Percentiles rank a stretch among this genome's conserved stretches.
Conservation (phyloP, 2,113 vertebrate genomes). For the Cyanocitta stelleri region DNA sequence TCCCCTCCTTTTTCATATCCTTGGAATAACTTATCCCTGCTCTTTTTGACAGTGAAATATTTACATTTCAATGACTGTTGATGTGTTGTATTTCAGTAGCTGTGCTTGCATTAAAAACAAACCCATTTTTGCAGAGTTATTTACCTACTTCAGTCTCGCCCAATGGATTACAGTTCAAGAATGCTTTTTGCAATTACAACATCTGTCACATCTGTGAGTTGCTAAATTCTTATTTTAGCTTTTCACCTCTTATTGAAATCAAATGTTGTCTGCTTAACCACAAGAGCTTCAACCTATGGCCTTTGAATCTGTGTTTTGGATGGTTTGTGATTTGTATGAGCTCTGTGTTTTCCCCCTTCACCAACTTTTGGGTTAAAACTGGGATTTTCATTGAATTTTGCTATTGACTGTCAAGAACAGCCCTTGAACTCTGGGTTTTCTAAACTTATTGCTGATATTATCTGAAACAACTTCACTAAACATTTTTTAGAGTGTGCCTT, state of each 20-base stretch:
- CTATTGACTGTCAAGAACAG: not conserved
- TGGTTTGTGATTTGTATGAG: not conserved
- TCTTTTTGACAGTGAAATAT: not conserved
- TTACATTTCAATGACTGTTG: not conserved
- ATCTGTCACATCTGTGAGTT: constrained; percentile 83
- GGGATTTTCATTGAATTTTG: not conserved
- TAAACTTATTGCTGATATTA: not conserved
- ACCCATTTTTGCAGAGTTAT: constrained; percentile 75
- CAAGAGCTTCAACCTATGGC: not conserved
- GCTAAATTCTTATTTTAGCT: not conserved
- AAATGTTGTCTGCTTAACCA: not conserved
- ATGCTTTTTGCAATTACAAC: constrained; percentile 82
- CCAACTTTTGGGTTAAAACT: not conserved
- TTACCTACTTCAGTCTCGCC: constrained; percentile 83
- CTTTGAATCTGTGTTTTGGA: not conserved
- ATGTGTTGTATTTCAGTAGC: not conserved
- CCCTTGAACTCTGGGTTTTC: not conserved
- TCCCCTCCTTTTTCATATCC: not conserved
- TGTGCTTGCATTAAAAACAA: not conserved
- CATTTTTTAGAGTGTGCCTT: not conserved
- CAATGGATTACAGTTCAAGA: constrained; percentile 77
- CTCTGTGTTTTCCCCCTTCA: not conserved
- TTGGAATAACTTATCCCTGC: not conserved
- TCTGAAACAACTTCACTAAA: not conserved
- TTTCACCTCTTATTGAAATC: not conserved